These are phyloP conservation scores for Premnoplex brunnescens DNA, from an alignment of 2,797 vertebrate genomes.

Conservation along the genomic window DNA sequence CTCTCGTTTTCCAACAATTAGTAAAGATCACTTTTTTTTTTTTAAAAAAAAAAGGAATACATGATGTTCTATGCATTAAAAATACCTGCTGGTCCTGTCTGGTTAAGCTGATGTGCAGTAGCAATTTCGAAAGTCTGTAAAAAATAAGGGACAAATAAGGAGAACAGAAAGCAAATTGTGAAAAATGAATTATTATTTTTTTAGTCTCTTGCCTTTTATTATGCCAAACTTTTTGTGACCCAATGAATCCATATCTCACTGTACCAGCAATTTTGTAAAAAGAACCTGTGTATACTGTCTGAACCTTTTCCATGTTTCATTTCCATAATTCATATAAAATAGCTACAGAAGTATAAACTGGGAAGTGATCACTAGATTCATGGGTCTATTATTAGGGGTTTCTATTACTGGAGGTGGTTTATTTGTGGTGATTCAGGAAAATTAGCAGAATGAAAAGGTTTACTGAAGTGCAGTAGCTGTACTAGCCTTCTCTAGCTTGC, in stretches of 20 bases:
- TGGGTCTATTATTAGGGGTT: not conserved
- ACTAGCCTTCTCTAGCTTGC: not conserved
- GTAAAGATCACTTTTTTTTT: not conserved
- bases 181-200: not conserved
- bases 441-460: not conserved
- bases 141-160: not conserved
- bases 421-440: not conserved
- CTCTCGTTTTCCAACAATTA: not conserved
- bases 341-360: not conserved
- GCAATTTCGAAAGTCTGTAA: not conserved
- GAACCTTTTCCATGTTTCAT: not conserved
- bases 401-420: not conserved
- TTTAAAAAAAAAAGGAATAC: not conserved
- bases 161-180: not conserved
- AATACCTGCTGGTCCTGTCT: not conserved
- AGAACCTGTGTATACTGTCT: accelerated
- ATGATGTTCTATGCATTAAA: not conserved
- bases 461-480: not conserved
- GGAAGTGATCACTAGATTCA: not conserved
- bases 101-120: not conserved
- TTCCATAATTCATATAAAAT: not conserved
- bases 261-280: not conserved
- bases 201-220: not conserved
- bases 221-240: not conserved
- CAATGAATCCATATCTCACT: not conserved